Percentiles rank a stretch among this genome's conserved stretches.
These are phyloP conservation scores for Rhabdomys pumilio DNA, from an alignment of 2,797 vertebrate genomes.

Conservation along the genomic window DNA sequence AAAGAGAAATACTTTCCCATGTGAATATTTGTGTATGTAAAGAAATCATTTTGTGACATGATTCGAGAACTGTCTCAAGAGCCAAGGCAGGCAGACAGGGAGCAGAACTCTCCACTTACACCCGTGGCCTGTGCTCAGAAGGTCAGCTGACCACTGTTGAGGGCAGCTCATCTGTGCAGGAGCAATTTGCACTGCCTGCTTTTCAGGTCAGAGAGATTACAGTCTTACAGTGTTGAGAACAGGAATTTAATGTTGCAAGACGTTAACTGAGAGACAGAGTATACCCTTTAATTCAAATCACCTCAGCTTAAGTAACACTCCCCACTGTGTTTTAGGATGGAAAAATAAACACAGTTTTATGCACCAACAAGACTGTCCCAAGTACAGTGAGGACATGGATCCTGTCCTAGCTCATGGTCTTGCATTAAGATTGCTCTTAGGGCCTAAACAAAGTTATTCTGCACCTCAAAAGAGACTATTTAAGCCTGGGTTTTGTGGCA, in stretches of 20 bases:
- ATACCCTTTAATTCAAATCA: not conserved
- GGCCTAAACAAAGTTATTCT: not conserved
- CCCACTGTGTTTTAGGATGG: not conserved
- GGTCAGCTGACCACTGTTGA: not conserved
- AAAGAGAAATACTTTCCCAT: not conserved
- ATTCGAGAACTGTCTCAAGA: not conserved
- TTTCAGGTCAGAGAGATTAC: not conserved
- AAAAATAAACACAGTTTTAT: not conserved
- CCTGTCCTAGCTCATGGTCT: not conserved
- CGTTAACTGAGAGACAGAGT: not conserved
- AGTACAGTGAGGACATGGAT: not conserved
- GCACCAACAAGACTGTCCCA: not conserved
- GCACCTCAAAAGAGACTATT: not conserved
- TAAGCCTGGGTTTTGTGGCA: not conserved
- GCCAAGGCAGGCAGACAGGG: not conserved
- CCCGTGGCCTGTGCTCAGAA: not conserved
- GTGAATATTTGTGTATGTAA: conserved; percentile 1
- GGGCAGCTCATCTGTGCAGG: not conserved
- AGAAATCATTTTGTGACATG: not conserved
- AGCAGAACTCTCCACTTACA: not conserved
- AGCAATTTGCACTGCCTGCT: not conserved
- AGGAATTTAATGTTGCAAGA: not conserved
- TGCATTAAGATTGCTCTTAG: not conserved
- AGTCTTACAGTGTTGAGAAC: not conserved
- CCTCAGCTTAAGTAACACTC: not conserved